Evolutionary conservation across 1,140 invertebrate genomes (phyloP).

Genomic region (Heterodera carotae): DNA sequence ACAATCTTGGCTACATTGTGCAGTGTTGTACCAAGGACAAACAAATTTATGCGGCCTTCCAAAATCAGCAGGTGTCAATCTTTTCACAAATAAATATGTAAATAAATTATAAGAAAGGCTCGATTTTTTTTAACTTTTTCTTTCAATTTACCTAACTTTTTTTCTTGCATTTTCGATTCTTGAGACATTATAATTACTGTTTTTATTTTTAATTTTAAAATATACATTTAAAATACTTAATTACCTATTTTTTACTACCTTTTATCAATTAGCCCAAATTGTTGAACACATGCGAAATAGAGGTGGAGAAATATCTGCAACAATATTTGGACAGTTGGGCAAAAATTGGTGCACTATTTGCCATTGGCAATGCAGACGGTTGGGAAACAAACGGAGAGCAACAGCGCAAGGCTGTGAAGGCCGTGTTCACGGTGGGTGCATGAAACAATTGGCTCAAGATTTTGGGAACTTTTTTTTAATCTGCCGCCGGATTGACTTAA

Average conservation of each 20-base stretch:
- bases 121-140: too few relatives aligned
- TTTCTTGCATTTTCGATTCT: not conserved
- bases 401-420: slow-evolving; percentile 25
- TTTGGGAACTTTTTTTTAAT: not conserved
- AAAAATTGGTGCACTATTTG: slow-evolving; percentile 12
- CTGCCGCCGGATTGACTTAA: too few relatives aligned
- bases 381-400: slow-evolving; percentile 9
- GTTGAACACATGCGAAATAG: slow-evolving; percentile 39
- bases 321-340: slow-evolving; percentile 44
- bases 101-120: too few relatives aligned
- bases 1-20: slow-evolving; percentile 48
- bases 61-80: slow-evolving; percentile 19
- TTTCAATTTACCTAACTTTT: too few relatives aligned
- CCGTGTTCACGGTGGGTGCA: slow-evolving; percentile 27
- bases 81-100: not conserved
- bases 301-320: slow-evolving; percentile 41
- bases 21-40: slow-evolving; percentile 43
- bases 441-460: too few relatives aligned
- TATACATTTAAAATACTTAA: not conserved
- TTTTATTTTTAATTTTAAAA: too few relatives aligned
- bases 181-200: not conserved
- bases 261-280: slow-evolving; percentile 29
- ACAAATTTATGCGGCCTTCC: slow-evolving; percentile 6
- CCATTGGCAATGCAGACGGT: not conserved
- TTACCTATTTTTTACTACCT: too few relatives aligned